Base-by-base conservation (phyloP, 1,140 invertebrate species). In the Melitaea cinxia region DNA sequence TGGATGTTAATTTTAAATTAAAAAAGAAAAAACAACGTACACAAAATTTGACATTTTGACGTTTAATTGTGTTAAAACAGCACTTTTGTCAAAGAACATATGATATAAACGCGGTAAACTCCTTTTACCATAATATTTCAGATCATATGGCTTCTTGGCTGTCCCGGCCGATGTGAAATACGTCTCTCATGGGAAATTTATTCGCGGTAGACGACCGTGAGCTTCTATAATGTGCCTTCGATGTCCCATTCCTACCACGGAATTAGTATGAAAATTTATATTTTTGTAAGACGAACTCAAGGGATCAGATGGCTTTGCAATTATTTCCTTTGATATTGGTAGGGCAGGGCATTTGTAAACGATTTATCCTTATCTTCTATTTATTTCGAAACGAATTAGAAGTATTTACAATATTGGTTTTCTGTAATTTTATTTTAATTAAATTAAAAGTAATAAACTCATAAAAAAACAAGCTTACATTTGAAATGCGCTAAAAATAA, bases 171-270 rank as follows among this genome's bases (percentile, higher is more conserved):
- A 77, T 77, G 78, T 82, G 74, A 88, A 81, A 85, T 84, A 88
- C 77, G 75, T 47, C 64, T 70, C 85, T 77, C 82, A 7, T 63
- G 85, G 85, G 85, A 88, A 88, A 88, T 88, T 83, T 85, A 80
- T 82, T 76, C 80, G 80, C 74, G 75, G 78, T 72, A 68, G 68
- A 69, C 59, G 73, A 77, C 77, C 77, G 75, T 80, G 77, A 84
- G 78, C 76, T 66, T 66, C 67, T 62, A 72, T 79, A 85, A 82
- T 82, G 69, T 76, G 72, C 73, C 74, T 80, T 68, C 80, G 72
- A 78, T 79, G 75, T 59, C 68, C 68, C 61, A 65, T 66, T 55
- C 30, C 58, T 70, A 67, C 72, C 42, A 62, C 49, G 68, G 72
- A 68, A 78, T 81, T 82, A 80, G 73, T 73, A 68, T 64, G 65